Base-by-base conservation (phyloP, 2,113 vertebrate species). In the Poecile atricapillus region DNA sequence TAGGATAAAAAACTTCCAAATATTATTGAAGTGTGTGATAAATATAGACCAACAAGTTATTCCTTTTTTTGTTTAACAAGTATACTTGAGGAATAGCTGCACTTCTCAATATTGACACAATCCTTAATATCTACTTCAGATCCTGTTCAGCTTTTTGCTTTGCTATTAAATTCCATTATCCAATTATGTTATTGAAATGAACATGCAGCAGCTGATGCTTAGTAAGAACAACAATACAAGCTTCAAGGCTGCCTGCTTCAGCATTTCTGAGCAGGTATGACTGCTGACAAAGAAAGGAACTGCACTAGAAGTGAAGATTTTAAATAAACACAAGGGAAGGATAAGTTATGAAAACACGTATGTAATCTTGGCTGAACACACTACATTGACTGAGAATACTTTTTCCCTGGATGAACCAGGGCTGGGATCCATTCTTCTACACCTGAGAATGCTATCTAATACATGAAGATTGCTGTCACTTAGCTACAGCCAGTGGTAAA, bases 261-360 rank as follows among this genome's bases (percentile, higher is more conserved):
- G 49, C 50, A 43, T 8, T 94, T 33, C 55, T 31, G 18, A 83
- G n/a, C 25, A 63, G 22, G 12, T 18, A 55, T 15, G 50, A 46
- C 28, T 73, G 8, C 39, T 81, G 44, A 63, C 35, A 68, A 52
- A 53, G 14, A 63, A 87, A 68, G 25, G 10, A 84, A 63, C 4
- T 31, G 18, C 47, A 46, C 18, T 43, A 69, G 39, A 90, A 71
- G 0, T 46, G 19, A 76, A 49, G 35, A 41, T 37, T 52, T 81
- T 30, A 50, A 83, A 69, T 37, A 43, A 84, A 65, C 3, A 19
- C 6, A 75, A 15, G 18, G 12, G 15, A 13, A 55, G 19, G 6
- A 1, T 15, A 70, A 67, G 2, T 49, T 70, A 76, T 0, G 1
- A 55, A 16, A 71, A 52, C 11, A 63, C 0, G 0, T 68, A 55